Conservation (phyloP, 2,888 invertebrate species). For the Amblyjoppa fuscipennis region DNA sequence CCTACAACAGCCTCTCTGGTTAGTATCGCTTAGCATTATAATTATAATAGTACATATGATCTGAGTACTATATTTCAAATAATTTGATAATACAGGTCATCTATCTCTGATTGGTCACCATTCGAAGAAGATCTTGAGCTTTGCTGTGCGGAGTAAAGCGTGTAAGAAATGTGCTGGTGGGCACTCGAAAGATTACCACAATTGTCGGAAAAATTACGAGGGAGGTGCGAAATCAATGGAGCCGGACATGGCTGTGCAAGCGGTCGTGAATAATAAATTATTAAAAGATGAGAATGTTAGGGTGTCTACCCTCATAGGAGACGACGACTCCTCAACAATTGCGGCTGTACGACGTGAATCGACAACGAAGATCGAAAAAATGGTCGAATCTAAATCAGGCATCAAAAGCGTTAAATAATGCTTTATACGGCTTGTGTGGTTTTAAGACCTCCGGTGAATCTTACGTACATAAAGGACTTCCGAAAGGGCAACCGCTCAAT, state of each 20-base stretch:
- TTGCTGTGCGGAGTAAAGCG: constrained; percentile 10
- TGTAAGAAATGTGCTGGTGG: constrained; percentile 59
- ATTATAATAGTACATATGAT: background rate
- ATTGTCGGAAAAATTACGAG: constrained; percentile 72
- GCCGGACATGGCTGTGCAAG: constrained; percentile 66
- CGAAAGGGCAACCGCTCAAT: constrained; percentile 2
- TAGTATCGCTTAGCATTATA: background rate
- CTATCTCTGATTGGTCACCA: constrained; percentile 25
- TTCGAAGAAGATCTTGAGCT: constrained; percentile 25
- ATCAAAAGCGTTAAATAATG: background rate
- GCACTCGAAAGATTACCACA: constrained; percentile 67
- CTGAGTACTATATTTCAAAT: background rate
- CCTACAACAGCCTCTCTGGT: constrained; percentile 64
- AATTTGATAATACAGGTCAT: constrained; percentile 1
- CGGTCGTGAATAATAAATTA: constrained; percentile 66
- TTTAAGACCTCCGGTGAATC: background rate
- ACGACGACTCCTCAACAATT: constrained; percentile 73
- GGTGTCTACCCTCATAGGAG: constrained; percentile 69
- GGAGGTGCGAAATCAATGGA: constrained; percentile 77
- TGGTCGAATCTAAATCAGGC: constrained; percentile 33
- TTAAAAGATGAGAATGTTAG: constrained; percentile 61
- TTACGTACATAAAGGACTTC: constrained; percentile 25
- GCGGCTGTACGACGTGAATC: constrained; percentile 38
- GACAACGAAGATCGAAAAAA: constrained; percentile 21
- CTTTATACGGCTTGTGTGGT: constrained; percentile 45